Percentiles rank a stretch among this genome's conserved stretches.
Conservation (phyloP, 2,797 vertebrate species). For the Zenarchopterus dispar region DNA sequence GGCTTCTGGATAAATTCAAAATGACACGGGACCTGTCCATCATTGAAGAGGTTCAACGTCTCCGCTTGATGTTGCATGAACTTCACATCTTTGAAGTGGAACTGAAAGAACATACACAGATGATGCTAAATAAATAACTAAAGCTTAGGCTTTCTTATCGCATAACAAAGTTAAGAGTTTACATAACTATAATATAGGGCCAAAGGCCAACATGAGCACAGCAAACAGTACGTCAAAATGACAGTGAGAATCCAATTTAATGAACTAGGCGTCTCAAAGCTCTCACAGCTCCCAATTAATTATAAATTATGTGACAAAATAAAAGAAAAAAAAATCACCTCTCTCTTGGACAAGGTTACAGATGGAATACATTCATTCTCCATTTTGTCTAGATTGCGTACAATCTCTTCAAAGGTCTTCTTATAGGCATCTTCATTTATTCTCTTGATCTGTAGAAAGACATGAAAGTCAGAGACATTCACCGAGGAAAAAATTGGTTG, state of each 20-base stretch:
- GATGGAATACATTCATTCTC: conserved; percentile 98
- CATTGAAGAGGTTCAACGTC: conserved; percentile 88
- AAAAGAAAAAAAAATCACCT: conserved; percentile 80
- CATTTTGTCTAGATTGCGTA: conserved; percentile 93
- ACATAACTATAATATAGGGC: not conserved
- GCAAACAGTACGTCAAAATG: conserved; percentile 7
- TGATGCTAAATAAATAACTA: not conserved
- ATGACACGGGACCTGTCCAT: conserved; percentile 95
- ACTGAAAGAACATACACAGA: conserved; percentile 75
- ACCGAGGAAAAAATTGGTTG: not conserved
- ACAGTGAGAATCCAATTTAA: not conserved
- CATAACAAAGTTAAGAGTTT: not conserved
- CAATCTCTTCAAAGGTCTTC: conserved; percentile 93
- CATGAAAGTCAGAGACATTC: not conserved
- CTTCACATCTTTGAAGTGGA: conserved; percentile 91
- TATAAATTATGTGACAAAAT: not conserved
- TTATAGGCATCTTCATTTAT: conserved; percentile 88
- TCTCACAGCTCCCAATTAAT: not conserved
- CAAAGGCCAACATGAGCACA: conserved; percentile 17
- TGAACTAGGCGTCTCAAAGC: not conserved
- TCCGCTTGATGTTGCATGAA: conserved; percentile 92
- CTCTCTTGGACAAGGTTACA: conserved; percentile 86
- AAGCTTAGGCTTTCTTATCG: not conserved
- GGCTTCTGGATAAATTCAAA: conserved; percentile 97
- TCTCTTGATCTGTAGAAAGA: conserved; percentile 87